Conservation (phyloP, 2,888 invertebrate species). For the Coenonympha glycerion region DNA sequence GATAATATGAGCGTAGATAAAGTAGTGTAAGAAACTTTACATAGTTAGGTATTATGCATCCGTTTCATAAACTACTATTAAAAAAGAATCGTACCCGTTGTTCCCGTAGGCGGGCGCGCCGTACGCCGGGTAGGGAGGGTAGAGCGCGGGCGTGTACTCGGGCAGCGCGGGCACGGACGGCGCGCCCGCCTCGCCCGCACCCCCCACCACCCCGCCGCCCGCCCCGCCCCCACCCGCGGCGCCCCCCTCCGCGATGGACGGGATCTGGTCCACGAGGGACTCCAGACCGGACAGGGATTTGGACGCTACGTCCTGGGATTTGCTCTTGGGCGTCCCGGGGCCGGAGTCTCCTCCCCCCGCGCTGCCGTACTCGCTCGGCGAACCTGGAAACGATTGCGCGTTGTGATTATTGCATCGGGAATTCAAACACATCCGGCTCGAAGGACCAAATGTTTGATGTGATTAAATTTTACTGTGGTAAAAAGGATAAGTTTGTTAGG, state of each 20-base stretch:
- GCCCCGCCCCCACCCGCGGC: constrained; percentile 37
- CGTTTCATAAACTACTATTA: no score
- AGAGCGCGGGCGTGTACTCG: constrained; percentile 45
- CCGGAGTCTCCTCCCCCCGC: constrained; percentile 28
- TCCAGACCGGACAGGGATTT: constrained; percentile 91
- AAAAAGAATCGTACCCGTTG: no score
- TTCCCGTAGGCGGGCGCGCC: constrained; percentile 52
- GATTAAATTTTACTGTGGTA: no score
- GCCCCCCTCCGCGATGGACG: constrained; percentile 85
- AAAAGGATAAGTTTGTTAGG: no score
- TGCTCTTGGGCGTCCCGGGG: constrained; percentile 57
- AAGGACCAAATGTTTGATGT: no score
- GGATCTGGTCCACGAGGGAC: constrained; percentile 93
- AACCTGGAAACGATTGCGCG: constrained; percentile 43
- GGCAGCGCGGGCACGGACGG: constrained; percentile 45
- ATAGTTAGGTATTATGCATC: no score
- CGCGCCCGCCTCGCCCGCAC: constrained; percentile 58
- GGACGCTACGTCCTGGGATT: constrained; percentile 84
- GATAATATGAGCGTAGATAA: no score
- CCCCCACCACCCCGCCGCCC: constrained; percentile 60
- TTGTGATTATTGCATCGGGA: no score
- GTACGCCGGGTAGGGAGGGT: constrained; percentile 59
- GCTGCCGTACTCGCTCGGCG: constrained; percentile 58
- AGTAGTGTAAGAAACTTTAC: no score
- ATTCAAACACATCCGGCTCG: no score